Evolutionary conservation across 2,888 invertebrate species (phyloP).

Genomic region (Plutella xylostella): DNA sequence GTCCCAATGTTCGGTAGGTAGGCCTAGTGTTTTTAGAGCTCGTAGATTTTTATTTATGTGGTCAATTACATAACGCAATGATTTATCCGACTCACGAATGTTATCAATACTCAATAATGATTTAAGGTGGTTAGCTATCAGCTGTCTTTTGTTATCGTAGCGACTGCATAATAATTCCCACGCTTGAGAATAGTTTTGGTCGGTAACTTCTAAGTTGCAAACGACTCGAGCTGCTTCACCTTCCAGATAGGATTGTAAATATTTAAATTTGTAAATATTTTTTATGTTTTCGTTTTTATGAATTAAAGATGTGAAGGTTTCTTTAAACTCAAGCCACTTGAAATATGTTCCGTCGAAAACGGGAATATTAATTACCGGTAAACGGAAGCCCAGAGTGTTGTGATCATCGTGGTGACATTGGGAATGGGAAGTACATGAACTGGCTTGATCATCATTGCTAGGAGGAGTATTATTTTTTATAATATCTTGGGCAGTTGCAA

Average conservation of each 20-base stretch:
- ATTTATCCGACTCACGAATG: conserved; percentile 2
- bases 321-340: neutral
- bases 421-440: neutral
- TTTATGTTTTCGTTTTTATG: conserved; percentile 16
- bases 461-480: too few relatives aligned
- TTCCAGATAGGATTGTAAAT: conserved; percentile 18
- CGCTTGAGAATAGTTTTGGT: conserved; percentile 13
- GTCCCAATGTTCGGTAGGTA: conserved; percentile 18
- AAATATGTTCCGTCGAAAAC: neutral
- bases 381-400: neutral
- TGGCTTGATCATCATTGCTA: too few relatives aligned
- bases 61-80: conserved; percentile 18
- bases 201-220: conserved; percentile 16
- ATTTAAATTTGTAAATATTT: conserved; percentile 19
- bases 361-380: neutral
- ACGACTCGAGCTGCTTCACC: conserved; percentile 19
- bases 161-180: conserved; percentile 13
- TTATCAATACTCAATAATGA: neutral
- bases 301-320: neutral
- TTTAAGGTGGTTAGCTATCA: conserved; percentile 18
- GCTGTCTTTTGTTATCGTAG: conserved; percentile 15
- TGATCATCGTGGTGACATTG: neutral
- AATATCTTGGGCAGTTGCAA: too few relatives aligned
- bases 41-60: conserved; percentile 19
- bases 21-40: conserved; percentile 17